Conservation (phyloP, 2,888 invertebrate genomes). For the Lithosia quadra region DNA sequence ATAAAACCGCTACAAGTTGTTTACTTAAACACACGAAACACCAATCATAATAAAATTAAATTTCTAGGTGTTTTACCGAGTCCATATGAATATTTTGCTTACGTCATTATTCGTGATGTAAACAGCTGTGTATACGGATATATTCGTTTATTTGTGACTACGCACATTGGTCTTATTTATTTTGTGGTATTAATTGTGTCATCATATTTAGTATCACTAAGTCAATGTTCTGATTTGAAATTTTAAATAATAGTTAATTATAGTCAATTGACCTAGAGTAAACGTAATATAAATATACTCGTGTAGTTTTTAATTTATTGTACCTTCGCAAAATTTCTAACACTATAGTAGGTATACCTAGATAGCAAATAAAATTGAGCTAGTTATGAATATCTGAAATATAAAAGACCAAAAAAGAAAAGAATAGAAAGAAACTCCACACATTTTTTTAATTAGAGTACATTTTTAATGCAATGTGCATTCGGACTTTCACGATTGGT, state of each 20-base stretch:
- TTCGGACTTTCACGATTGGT: too few relatives aligned
- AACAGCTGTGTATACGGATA: conserved; percentile 26
- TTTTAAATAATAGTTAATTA: neutral
- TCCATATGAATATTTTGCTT: conserved; percentile 46
- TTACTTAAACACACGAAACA: neutral
- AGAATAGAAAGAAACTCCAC: too few relatives aligned
- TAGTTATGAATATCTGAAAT: neutral
- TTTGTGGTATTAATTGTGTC: neutral
- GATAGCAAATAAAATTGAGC: neutral
- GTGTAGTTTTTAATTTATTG: neutral
- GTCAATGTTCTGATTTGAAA: neutral
- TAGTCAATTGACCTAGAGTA: too few relatives aligned
- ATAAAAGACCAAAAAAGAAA: neutral
- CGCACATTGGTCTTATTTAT: conserved; percentile 4
- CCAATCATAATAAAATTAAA: conserved; percentile 17
- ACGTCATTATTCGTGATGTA: conserved; percentile 53
- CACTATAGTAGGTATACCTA: too few relatives aligned
- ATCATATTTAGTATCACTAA: neutral
- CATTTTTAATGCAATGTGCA: too few relatives aligned
- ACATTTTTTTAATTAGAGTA: too few relatives aligned
- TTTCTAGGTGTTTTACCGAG: conserved; percentile 11
- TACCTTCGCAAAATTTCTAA: neutral
- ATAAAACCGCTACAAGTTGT: neutral
- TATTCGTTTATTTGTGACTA: neutral
- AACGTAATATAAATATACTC: too few relatives aligned